A percentile compares a stretch with the other conserved stretches of the same genome.
These are phyloP conservation scores for Mamestra brassicae DNA, from an alignment of 2,888 invertebrate species.

Conservation along the genomic window DNA sequence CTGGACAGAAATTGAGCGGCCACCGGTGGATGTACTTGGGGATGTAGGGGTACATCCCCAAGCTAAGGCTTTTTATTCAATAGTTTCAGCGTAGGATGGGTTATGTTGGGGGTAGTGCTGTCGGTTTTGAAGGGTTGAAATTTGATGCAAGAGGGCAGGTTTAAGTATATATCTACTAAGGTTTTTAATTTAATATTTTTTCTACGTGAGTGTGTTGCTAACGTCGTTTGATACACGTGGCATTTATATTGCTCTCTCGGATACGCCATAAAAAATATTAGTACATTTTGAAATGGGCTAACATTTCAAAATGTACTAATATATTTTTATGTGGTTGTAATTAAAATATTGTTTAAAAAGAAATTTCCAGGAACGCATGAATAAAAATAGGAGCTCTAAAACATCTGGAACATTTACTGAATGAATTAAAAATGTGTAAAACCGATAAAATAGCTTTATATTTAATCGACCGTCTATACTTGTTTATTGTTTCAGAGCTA, in stretches of 20 bases:
- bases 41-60: slow-evolving; percentile 12
- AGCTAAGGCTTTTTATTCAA: slow-evolving; percentile 45
- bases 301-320: no score
- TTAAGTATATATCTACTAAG: neutral
- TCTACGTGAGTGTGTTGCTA: no score
- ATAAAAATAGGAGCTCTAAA: no score
- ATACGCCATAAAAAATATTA: no score
- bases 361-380: no score
- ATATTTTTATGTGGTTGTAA: no score
- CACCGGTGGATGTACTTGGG: slow-evolving; percentile 15
- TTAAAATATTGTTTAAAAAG: no score
- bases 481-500: slow-evolving; percentile 2
- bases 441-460: slow-evolving; percentile 2
- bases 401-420: no score
- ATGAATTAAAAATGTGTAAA: neutral
- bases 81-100: slow-evolving; percentile 12
- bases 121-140: neutral
- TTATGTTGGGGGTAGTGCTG: neutral
- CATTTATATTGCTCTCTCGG: no score
- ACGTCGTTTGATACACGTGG: no score
- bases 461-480: neutral
- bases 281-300: no score
- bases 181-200: neutral
- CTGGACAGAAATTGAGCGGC: slow-evolving; percentile 71
- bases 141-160: neutral